Percentiles rank a stretch among this genome's conserved stretches.
Evolutionary conservation across 2,888 invertebrate genomes (phyloP).

Genomic region (Mythimna albipuncta): DNA sequence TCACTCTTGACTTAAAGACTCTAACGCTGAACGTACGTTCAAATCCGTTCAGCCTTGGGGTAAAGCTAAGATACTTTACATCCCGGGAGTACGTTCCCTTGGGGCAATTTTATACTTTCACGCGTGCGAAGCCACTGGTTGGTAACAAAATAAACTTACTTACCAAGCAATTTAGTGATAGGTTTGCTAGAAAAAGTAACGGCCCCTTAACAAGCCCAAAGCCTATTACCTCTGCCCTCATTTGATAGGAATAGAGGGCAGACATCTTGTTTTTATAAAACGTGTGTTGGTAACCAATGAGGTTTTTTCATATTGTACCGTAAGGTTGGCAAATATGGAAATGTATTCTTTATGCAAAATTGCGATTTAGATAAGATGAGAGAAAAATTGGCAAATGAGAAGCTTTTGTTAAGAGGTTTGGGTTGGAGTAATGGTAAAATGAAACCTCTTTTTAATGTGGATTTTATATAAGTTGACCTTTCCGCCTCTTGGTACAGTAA

Average conservation of each 20-base stretch:
- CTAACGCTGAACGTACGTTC: too few relatives aligned
- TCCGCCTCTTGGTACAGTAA: too few relatives aligned
- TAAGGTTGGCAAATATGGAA: conserved; percentile 1
- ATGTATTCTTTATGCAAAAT: neutral
- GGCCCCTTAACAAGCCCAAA: conserved; percentile 32
- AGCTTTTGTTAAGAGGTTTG: neutral
- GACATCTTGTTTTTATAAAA: conserved; percentile 46
- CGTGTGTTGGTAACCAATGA: conserved; percentile 53
- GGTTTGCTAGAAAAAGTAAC: conserved; percentile 27
- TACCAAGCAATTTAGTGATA: conserved; percentile 14
- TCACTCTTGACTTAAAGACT: too few relatives aligned
- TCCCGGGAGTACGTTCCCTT: too few relatives aligned
- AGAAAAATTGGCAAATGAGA: neutral
- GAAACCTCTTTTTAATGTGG: neutral
- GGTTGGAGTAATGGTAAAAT: neutral
- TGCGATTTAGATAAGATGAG: conserved; percentile 6
- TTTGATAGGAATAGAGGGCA: conserved; percentile 47
- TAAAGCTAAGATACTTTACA: too few relatives aligned
- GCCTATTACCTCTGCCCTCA: conserved; percentile 48
- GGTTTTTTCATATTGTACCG: conserved; percentile 6
- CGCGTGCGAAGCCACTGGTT: neutral
- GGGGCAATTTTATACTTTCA: too few relatives aligned
- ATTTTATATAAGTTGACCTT: neutral
- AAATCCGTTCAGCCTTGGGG: too few relatives aligned
- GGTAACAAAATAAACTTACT: conserved; percentile 2